These are phyloP conservation scores for Philonicus albiceps DNA, from an alignment of 2,888 invertebrate genomes.

Conservation along the genomic window DNA sequence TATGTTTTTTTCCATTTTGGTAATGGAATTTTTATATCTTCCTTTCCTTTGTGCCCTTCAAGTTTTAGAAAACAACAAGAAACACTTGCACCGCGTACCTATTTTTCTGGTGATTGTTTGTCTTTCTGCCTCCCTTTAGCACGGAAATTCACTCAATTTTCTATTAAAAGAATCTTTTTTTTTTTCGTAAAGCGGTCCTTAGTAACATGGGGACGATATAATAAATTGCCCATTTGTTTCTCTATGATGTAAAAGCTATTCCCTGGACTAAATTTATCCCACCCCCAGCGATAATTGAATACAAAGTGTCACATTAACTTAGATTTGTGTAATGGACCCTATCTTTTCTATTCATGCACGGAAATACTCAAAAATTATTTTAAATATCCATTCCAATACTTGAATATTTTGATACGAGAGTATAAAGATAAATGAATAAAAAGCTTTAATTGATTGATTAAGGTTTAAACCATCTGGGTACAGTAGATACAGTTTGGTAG, in stretches of 20 bases:
- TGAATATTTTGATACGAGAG: no score
- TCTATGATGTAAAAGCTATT: background rate
- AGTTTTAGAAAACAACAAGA: background rate
- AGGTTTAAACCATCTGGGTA: no score
- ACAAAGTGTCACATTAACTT: constrained; percentile 6
- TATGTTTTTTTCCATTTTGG: constrained; percentile 24
- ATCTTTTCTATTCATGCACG: background rate
- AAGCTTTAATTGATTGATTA: no score
- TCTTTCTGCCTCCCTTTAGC: background rate
- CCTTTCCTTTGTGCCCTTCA: background rate
- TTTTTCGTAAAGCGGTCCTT: background rate
- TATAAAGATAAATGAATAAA: no score
- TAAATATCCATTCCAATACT: background rate
- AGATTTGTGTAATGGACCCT: background rate
- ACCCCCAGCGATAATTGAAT: background rate
- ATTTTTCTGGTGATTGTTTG: background rate
- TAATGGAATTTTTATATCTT: constrained; percentile 26
- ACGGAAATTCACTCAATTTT: constrained; percentile 12
- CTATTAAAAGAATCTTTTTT: constrained; percentile 7
- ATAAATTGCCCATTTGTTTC: constrained; percentile 8
- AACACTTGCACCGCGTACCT: background rate
- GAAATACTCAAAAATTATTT: background rate
- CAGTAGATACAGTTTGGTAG: no score
- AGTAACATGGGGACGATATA: background rate
- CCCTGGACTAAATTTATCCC: background rate